Evolutionary conservation across 2,797 vertebrate species (phyloP).

Genomic region (Artibeus lituratus): DNA sequence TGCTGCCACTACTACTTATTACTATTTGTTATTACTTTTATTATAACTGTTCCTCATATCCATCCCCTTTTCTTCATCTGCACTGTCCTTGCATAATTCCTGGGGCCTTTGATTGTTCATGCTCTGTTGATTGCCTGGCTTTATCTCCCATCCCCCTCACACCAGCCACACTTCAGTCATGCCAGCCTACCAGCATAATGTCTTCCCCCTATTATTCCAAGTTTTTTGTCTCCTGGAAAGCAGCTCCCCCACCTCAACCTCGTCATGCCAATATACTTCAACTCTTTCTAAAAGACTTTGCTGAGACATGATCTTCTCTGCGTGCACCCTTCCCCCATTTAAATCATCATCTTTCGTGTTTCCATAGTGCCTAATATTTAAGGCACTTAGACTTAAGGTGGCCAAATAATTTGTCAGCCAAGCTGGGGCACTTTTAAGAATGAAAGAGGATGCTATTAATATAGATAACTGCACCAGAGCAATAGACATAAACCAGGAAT

Average conservation of each 20-base stretch:
- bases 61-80: background rate
- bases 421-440: background rate
- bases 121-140: background rate
- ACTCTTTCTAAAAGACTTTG: background rate
- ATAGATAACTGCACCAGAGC: background rate
- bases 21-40: background rate
- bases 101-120: background rate
- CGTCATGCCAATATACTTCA: background rate
- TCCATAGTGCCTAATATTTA: background rate
- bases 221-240: background rate
- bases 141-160: background rate
- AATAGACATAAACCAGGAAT: background rate
- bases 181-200: background rate
- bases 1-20: background rate
- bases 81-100: background rate
- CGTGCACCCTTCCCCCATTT: background rate
- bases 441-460: background rate
- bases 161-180: background rate
- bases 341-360: background rate
- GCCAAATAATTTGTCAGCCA: background rate
- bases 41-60: background rate
- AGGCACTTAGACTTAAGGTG: background rate
- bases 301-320: background rate
- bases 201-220: background rate
- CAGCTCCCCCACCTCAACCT: background rate